Percentiles rank a stretch among this genome's conserved stretches.
phyloP scores from a whole-genome alignment of 2,888 invertebrate species.

The Thereva nobilitata region DNA sequence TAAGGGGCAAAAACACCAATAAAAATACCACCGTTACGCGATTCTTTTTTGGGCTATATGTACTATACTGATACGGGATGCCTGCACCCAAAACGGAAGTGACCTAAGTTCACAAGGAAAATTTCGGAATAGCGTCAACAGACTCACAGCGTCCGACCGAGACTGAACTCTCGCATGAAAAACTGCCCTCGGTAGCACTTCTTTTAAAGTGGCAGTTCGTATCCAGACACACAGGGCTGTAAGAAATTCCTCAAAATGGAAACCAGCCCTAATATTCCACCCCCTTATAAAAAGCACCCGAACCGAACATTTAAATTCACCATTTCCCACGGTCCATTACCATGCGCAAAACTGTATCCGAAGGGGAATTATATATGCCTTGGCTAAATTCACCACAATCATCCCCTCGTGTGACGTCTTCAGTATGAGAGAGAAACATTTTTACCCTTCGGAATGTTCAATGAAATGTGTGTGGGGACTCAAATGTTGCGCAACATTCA shows the following conservation, averaged over 20 bases:
- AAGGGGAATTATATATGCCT: background rate
- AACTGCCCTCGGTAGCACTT: conserved; percentile 44
- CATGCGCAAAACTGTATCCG: conserved; percentile 3
- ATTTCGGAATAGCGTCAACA: conserved; percentile 52
- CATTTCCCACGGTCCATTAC: conserved; percentile 18
- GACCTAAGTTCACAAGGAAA: too few species aligned
- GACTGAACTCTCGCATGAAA: conserved; percentile 55
- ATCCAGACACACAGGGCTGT: conserved; percentile 23
- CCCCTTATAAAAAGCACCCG: background rate
- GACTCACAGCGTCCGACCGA: conserved; percentile 56
- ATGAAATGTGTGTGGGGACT: too few species aligned
- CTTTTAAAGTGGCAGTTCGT: conserved; percentile 33
- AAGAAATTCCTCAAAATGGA: conserved; percentile 15
- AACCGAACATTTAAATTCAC: conserved; percentile 8
- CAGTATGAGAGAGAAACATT: too few species aligned
- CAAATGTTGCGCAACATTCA: too few species aligned
- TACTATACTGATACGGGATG: too few species aligned
- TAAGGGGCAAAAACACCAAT: too few species aligned
- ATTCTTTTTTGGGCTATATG: too few species aligned
- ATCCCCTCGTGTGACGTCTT: conserved; percentile 24
- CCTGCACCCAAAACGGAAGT: too few species aligned
- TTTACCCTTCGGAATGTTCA: too few species aligned
- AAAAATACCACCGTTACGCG: too few species aligned
- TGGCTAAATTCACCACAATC: background rate
- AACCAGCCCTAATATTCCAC: conserved; percentile 23